A percentile compares a stretch with the other conserved stretches of the same genome.
Evolutionary conservation across 2,113 vertebrate genomes (phyloP).

Genomic region (Hypanus sabinus): DNA sequence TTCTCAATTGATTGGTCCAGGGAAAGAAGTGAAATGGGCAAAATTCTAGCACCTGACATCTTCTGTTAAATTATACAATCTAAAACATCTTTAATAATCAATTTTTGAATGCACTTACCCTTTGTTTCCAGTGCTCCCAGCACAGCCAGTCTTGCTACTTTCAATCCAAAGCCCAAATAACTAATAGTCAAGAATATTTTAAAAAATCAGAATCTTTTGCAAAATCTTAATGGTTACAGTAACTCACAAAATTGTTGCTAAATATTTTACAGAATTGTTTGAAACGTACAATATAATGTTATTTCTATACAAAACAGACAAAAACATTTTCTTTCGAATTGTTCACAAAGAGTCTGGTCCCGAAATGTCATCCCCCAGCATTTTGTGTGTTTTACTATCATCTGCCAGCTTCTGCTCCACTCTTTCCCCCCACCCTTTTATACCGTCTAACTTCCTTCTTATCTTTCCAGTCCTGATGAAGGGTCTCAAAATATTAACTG

Average conservation of each 20-base stretch:
- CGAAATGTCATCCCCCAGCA: no score
- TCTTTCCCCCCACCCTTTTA: no score
- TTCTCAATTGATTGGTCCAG: background rate
- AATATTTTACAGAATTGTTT: background rate
- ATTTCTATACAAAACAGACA: background rate
- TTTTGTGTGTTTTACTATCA: no score
- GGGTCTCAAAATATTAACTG: no score
- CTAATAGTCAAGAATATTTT: constrained; percentile 49
- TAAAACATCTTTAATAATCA: background rate
- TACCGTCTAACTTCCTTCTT: no score
- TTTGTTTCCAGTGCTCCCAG: constrained; percentile 78
- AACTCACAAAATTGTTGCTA: background rate
- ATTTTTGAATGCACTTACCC: constrained; percentile 57
- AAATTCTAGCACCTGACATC: background rate
- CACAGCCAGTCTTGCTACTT: constrained; percentile 77
- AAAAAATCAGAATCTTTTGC: background rate
- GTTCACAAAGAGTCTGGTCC: background rate
- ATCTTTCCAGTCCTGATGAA: no score
- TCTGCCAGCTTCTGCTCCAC: no score
- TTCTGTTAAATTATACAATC: background rate
- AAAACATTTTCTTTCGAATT: constrained; percentile 5
- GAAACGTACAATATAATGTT: background rate
- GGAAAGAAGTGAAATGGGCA: background rate
- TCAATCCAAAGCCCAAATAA: constrained; percentile 90
- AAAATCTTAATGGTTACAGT: background rate